Conservation (phyloP, 1,140 invertebrate species). For the Artemia franciscana region DNA sequence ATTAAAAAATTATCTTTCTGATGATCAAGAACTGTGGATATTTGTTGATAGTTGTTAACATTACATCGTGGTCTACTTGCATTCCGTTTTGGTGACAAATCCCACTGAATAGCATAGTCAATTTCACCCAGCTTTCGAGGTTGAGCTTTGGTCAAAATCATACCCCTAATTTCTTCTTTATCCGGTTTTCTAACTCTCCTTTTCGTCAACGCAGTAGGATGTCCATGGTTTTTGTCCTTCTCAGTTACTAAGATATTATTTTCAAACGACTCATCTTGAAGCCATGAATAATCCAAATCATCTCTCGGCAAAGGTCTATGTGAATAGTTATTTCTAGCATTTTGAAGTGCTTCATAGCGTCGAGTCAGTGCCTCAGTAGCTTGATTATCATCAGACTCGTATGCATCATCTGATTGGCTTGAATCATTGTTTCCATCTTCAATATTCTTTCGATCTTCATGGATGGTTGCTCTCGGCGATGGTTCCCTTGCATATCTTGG, state of each 20-base stretch:
- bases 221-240: not conserved
- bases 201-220: not conserved
- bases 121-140: not conserved
- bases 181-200: not conserved
- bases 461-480: not conserved
- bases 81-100: not conserved
- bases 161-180: not conserved
- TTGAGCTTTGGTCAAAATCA: not conserved
- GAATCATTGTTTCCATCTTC: not conserved
- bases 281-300: not conserved
- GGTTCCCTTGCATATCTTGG: not conserved
- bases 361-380: not conserved
- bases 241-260: not conserved
- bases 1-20: not conserved
- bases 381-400: not conserved
- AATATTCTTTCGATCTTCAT: not conserved
- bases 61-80: not conserved
- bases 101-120: not conserved
- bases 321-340: not conserved
- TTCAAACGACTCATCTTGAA: not conserved
- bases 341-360: not conserved
- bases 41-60: not conserved
- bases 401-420: not conserved
- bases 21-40: not conserved
- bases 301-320: not conserved